A percentile compares a stretch with the other conserved stretches of the same genome.
Evolutionary conservation across 1,140 invertebrate genomes (phyloP).

Genomic region (Popillia japonica): DNA sequence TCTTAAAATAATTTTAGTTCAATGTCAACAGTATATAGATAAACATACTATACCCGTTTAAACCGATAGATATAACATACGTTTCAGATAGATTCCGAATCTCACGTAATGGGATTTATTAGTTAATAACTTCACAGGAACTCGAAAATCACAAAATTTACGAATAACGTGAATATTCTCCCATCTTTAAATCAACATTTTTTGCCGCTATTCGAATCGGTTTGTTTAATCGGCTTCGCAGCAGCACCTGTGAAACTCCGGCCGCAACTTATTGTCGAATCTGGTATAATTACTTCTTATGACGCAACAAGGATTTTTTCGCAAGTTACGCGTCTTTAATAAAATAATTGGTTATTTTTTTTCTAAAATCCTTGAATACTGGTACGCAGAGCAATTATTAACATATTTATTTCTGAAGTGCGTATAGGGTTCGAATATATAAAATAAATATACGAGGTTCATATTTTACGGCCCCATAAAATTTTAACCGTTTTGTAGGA

Average conservation of each 20-base stretch:
- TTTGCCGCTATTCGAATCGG: background rate
- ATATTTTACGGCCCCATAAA: constrained; percentile 31
- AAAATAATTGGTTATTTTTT: constrained; percentile 35
- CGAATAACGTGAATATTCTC: background rate
- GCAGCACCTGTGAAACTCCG: constrained; percentile 9
- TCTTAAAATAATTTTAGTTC: too few species aligned
- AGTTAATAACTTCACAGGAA: constrained; percentile 22
- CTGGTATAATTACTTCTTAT: constrained; percentile 1
- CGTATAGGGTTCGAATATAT: background rate
- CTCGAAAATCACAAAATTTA: background rate
- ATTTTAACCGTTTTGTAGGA: constrained; percentile 26
- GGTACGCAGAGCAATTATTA: background rate
- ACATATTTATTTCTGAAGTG: constrained; percentile 28
- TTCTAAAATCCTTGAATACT: constrained; percentile 22
- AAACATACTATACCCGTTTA: background rate
- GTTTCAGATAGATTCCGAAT: background rate
- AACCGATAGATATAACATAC: background rate
- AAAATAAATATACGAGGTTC: constrained; percentile 34
- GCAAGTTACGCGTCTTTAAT: background rate
- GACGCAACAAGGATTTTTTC: background rate
- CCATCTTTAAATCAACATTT: background rate
- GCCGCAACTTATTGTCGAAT: background rate
- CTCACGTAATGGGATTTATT: background rate
- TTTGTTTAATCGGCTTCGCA: background rate
- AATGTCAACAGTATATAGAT: too few species aligned